Conservation (phyloP, 2,797 vertebrate species). For the Acanthiza pusilla region DNA sequence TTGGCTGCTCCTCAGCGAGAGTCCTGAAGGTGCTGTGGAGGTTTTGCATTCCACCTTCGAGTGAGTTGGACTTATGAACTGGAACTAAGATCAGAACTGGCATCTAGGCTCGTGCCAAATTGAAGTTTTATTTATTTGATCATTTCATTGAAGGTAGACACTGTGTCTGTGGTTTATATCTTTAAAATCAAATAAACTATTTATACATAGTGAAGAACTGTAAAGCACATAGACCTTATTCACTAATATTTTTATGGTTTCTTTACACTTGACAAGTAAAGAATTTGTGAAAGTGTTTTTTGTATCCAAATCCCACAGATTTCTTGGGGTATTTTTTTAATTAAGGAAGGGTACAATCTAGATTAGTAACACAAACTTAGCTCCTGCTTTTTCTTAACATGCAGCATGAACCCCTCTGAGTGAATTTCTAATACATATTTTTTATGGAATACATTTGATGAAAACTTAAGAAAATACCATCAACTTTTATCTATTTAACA, state of each 20-base stretch:
- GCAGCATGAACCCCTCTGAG: not conserved
- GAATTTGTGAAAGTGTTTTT: slow-evolving; percentile 61
- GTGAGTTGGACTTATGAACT: slow-evolving; percentile 50
- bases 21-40: slow-evolving; percentile 17
- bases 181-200: slow-evolving; percentile 74
- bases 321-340: slow-evolving; percentile 40
- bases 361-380: not conserved
- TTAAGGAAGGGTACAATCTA: slow-evolving; percentile 10
- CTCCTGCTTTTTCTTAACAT: not conserved
- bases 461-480: slow-evolving; percentile 34
- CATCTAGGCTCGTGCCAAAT: slow-evolving; percentile 56
- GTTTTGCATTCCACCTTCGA: slow-evolving; percentile 36
- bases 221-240: slow-evolving; percentile 73
- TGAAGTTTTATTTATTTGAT: slow-evolving; percentile 78
- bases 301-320: slow-evolving; percentile 36
- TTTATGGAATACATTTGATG: not conserved
- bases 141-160: slow-evolving; percentile 75
- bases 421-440: not conserved
- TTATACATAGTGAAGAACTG: slow-evolving; percentile 63
- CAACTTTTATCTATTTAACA: slow-evolving; percentile 39
- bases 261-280: slow-evolving; percentile 69
- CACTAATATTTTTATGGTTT: slow-evolving; percentile 72
- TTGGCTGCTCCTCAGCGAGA: not conserved
- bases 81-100: slow-evolving; percentile 64
- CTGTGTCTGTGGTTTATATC: slow-evolving; percentile 74